A percentile compares a stretch with the other conserved stretches of the same genome.
These are phyloP conservation scores for Dynastes grantii DNA, from an alignment of 2,888 invertebrate genomes.

Conservation along the genomic window DNA sequence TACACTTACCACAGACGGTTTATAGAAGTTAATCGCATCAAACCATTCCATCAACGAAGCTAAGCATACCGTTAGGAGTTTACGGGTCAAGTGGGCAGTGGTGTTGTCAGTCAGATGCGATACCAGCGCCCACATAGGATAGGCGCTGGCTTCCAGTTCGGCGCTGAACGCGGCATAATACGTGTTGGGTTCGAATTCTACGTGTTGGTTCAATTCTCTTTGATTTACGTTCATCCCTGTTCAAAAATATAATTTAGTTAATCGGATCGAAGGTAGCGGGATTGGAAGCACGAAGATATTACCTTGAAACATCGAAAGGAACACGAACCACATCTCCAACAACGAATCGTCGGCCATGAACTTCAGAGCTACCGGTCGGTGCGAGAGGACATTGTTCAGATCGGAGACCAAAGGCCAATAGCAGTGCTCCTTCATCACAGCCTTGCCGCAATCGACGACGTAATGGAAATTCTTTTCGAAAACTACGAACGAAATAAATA, in stretches of 20 bases:
- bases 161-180: constrained; percentile 99
- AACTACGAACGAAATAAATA: constrained; percentile 70
- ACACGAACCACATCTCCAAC: constrained; percentile 97
- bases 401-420: constrained; percentile 99
- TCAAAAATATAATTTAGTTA: constrained; percentile 68
- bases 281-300: constrained; percentile 25
- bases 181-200: constrained; percentile 97
- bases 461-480: constrained; percentile 86
- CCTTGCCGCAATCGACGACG: constrained; percentile 92
- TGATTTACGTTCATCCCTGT: constrained; percentile 97
- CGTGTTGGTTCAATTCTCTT: constrained; percentile 90
- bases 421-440: constrained; percentile 97
- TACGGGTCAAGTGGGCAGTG: constrained; percentile 82
- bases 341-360: constrained; percentile 92
- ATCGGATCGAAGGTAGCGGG: too few species aligned
- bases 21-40: constrained; percentile 80
- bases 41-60: constrained; percentile 91
- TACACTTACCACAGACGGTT: constrained; percentile 76
- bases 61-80: constrained; percentile 84
- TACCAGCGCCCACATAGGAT: constrained; percentile 98
- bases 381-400: constrained; percentile 95
- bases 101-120: constrained; percentile 86
- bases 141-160: constrained; percentile 96
- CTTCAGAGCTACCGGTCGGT: constrained; percentile 90
- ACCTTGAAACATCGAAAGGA: constrained; percentile 96